Base-by-base conservation (phyloP, 2,888 invertebrate species). In the Rhingia campestris region DNA sequence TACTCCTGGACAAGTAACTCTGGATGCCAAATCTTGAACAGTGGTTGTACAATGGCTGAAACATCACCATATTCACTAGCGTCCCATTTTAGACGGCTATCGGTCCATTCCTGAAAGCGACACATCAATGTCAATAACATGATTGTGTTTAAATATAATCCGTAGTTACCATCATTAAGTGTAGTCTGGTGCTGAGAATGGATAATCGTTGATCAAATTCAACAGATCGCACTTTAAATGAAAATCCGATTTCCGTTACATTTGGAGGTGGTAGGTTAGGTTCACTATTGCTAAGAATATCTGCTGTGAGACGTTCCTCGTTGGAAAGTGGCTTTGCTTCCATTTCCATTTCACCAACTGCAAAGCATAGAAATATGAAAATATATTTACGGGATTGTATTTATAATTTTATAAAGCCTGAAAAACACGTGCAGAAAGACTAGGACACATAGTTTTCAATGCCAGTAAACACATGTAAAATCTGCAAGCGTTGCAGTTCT, bases 31-130 rank as follows among this genome's bases (percentile, higher is more conserved):
- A 90, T 86, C 5, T 87, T 84, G 33, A 89, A 59, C 2, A 86
- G 45, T 0, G 86, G 86, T 45, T 89, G 87, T 7, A 87, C 86
- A 7, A 91, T 61, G 0, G 77, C 86, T 0, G 84, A 76, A 0
- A 94, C 92, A 6, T 92, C 92, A n/a, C 92, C 93, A 88, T 92
- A 95, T 47, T 93, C 92, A 12, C 88, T 89, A 0, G 94, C 93
- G 85, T 93, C 90, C 95, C 95, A 95, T 0, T 91, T 89, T 87
- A 95, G 89, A 80, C 93, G 93, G 10, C 92, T 90, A 86, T 95
- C 95, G 0, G 88, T 90, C 95, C 95, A 95, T 81, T 90, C 91
- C 95, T 95, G 88, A 22, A 7, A 10, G 30, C 0, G 0, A 49
- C 7, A 1, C 4, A 4, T 9, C 1, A 22, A 3, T 22, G 9